Evolutionary conservation across 2,797 vertebrate genomes (phyloP).

Genomic region (Chloroceryle amazona): DNA sequence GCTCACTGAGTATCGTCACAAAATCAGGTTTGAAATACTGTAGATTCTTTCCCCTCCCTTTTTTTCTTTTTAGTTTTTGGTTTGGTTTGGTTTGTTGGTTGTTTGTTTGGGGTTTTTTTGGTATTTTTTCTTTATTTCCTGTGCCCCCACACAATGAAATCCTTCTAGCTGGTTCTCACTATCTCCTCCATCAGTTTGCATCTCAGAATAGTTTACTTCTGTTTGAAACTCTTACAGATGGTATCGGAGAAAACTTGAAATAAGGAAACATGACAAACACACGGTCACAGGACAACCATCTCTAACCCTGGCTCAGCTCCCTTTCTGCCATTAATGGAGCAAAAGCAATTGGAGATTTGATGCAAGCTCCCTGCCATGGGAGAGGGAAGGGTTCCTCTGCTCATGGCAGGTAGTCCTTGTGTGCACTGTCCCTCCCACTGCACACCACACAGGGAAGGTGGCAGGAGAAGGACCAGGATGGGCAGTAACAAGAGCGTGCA

Average conservation of each 20-base stretch:
- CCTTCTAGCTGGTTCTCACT: background rate
- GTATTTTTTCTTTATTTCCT: background rate
- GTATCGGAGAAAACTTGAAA: constrained; percentile 22
- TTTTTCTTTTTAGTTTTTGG: background rate
- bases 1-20: background rate
- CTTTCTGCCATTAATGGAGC: constrained; percentile 11
- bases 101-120: too few species aligned
- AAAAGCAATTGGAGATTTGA: background rate
- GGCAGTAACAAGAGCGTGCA: background rate
- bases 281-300: background rate
- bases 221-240: background rate
- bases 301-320: background rate
- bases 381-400: background rate
- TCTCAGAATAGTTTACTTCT: background rate
- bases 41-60: background rate
- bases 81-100: too few species aligned
- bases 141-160: background rate
- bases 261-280: background rate
- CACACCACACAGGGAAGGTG: rapidly evolving
- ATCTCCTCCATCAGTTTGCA: background rate
- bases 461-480: background rate
- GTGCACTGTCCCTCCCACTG: background rate
- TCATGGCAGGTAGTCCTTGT: background rate
- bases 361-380: background rate
- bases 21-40: background rate